A percentile compares a stretch with the other conserved stretches of the same genome.
Evolutionary conservation across 2,113 vertebrate genomes (phyloP).

Genomic region (Thamnophis sirtalis): DNA sequence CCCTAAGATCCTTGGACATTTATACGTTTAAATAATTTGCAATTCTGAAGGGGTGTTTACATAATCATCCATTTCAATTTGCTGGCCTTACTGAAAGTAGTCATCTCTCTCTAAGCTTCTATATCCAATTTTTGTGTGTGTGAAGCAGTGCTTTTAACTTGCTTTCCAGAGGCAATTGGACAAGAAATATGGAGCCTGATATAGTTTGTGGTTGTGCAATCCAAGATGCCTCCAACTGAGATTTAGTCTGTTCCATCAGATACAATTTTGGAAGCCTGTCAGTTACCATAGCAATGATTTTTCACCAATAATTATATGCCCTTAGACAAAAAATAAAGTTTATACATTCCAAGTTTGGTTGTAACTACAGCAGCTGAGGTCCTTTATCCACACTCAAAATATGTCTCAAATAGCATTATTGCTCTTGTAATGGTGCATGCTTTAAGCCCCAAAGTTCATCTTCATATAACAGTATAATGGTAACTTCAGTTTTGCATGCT

Average conservation of each 20-base stretch:
- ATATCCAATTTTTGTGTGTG: background rate
- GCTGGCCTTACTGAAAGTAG: background rate
- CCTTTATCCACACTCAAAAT: background rate
- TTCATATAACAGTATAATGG: background rate
- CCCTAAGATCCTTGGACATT: background rate
- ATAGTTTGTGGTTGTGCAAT: background rate
- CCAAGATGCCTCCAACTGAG: background rate
- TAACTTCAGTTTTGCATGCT: background rate
- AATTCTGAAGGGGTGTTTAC: background rate
- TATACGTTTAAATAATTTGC: background rate
- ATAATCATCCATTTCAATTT: background rate
- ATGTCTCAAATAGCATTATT: background rate
- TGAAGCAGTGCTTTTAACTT: background rate
- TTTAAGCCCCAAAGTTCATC: background rate
- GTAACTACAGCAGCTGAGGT: background rate
- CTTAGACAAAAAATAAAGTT: background rate
- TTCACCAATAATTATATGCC: background rate
- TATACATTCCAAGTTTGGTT: background rate
- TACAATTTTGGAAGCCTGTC: background rate
- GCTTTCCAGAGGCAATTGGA: background rate
- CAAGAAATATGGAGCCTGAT: background rate
- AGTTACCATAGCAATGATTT: background rate
- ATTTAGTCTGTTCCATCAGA: background rate
- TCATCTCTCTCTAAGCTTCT: background rate
- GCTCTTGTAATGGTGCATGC: background rate